Conservation (phyloP, 2,888 invertebrate genomes). For the Drosophila vallismaia region DNA sequence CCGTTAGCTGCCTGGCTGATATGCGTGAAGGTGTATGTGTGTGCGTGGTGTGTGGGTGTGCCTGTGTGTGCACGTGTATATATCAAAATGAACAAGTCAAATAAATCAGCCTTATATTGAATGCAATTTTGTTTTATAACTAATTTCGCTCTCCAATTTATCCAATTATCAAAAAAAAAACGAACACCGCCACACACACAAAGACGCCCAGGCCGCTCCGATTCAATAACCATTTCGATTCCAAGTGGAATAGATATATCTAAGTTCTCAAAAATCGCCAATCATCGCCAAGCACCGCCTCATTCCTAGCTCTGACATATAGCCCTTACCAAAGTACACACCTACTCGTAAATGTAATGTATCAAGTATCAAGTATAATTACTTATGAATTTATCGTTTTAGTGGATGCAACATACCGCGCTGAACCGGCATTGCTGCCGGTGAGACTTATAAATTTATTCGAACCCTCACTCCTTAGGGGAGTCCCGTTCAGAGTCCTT, state of each 20-base stretch:
- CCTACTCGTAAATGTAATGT: conserved; percentile 36
- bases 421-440: conserved; percentile 71
- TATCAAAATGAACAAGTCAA: conserved; percentile 74
- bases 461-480: conserved; percentile 22
- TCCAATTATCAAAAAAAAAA: conserved; percentile 50
- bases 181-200: conserved; percentile 52
- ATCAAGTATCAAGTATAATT: conserved; percentile 36
- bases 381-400: conserved; percentile 67
- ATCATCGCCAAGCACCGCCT: neutral
- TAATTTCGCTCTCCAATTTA: conserved; percentile 67
- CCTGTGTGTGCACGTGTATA: conserved; percentile 18
- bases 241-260: conserved; percentile 16
- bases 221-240: conserved; percentile 3
- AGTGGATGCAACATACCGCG: conserved; percentile 79
- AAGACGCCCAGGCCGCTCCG: conserved; percentile 37
- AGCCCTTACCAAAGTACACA: conserved; percentile 30
- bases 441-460: conserved; percentile 58
- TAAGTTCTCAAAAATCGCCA: conserved; percentile 2
- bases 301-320: conserved; percentile 7
- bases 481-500: conserved; percentile 17
- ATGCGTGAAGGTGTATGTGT: conserved; percentile 47
- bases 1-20: conserved; percentile 65
- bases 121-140: conserved; percentile 66
- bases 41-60: conserved; percentile 33
- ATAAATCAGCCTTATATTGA: conserved; percentile 78